Base-by-base conservation (phyloP, 2,797 vertebrate species). In the Poeciliopsis infans region DNA sequence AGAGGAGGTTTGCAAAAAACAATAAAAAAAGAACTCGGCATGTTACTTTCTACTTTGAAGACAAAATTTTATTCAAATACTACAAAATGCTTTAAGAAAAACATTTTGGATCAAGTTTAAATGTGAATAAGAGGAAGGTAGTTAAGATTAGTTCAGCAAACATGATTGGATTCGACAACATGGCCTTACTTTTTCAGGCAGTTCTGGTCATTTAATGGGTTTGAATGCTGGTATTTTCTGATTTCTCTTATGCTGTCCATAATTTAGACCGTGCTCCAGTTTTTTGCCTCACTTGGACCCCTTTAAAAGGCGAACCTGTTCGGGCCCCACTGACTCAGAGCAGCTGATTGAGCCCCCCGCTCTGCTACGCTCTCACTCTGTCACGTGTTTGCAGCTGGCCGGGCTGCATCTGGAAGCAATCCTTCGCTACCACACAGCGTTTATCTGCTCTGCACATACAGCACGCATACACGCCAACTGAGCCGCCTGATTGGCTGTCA, bases 401-500 rank as follows among this genome's bases (percentile, higher is more conserved):
- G 0, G 53, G 13, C 46, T 53, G 41, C 76, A 79, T 83, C 83
- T 85, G 79, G 74, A 76, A 68, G 1, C 28, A 12, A 46, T 51
- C 53, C 41, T 18, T 18, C 46, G 7, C 1, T 25, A 46, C 41
- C 51, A 33, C 74, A 55, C 5, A 55, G 39, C 72, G 61, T 75
- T 74, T 75, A 36, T 51, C 33, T 68, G 23, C 43, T 11, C 28
- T 2, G 13, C 31, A 31, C 78, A 66, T 71, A 59, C 51, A 20
- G 46, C 23, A 43, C 36, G 2, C 4, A 6, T 12, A n/a, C 73
- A 25, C 18, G 31, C 11, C 0, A 23, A 11, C 39, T 1, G 25
- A 18, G 31, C 12, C 61, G 4, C 15, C 77, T 36, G 72, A 71
- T 79, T n/a, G 68, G 76, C 61, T 80, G 1, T 1, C n/a, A 0